A percentile compares a stretch with the other conserved stretches of the same genome.
Evolutionary conservation across 2,888 invertebrate genomes (phyloP).

Genomic region (Xylota sylvarum): DNA sequence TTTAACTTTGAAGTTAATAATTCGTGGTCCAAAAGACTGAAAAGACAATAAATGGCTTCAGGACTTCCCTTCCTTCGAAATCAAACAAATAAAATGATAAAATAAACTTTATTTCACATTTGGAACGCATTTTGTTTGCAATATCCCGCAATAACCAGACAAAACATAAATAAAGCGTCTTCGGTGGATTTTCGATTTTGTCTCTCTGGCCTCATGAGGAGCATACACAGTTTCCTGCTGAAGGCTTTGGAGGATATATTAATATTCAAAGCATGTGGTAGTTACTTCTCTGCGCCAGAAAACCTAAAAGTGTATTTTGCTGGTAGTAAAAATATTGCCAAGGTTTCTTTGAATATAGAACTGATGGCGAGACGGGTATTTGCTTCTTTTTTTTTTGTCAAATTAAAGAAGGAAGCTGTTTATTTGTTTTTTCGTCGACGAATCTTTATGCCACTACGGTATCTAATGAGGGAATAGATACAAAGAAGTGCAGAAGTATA

Average conservation of each 20-base stretch:
- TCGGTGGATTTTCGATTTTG: constrained; percentile 43
- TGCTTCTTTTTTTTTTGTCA: constrained; percentile 10
- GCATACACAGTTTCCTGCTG: constrained; percentile 25
- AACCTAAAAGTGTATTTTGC: constrained; percentile 61
- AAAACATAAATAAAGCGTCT: constrained; percentile 64
- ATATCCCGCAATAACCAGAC: constrained; percentile 50
- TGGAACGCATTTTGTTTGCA: constrained; percentile 47
- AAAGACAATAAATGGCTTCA: constrained; percentile 31
- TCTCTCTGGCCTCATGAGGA: constrained; percentile 33
- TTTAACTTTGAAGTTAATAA: constrained; percentile 29
- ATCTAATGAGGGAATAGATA: neutral
- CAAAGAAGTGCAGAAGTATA: no score
- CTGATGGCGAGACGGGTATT: constrained; percentile 20
- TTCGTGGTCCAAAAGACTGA: constrained; percentile 15
- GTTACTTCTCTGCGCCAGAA: constrained; percentile 61
- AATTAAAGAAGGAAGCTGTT: neutral
- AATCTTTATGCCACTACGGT: neutral
- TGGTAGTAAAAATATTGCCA: constrained; percentile 52
- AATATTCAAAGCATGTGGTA: constrained; percentile 58
- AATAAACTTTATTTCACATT: constrained; percentile 1
- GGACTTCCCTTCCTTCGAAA: neutral
- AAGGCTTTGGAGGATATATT: constrained; percentile 56
- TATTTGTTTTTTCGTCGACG: neutral
- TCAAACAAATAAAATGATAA: constrained; percentile 10
- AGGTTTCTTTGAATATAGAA: constrained; percentile 35